Conservation (phyloP, 2,888 invertebrate genomes). For the Erebia palarica region DNA sequence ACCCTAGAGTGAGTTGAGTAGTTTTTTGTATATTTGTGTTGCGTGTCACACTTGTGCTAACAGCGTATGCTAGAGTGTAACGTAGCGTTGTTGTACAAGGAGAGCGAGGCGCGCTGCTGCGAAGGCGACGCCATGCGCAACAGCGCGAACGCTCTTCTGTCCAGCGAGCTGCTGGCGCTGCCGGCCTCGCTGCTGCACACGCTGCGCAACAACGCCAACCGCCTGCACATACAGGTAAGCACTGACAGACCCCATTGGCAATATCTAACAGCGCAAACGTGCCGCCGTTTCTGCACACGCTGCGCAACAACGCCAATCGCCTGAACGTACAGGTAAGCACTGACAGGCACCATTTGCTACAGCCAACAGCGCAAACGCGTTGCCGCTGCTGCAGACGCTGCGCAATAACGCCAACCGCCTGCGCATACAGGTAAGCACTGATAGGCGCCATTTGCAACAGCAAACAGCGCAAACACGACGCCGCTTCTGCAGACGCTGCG, state of each 20-base stretch:
- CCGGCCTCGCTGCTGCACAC: slow-evolving; percentile 76
- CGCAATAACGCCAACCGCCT: too few species aligned
- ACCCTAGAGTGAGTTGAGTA: neutral
- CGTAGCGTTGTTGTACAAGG: slow-evolving; percentile 34
- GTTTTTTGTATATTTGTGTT: slow-evolving; percentile 5
- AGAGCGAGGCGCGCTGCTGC: slow-evolving; percentile 43
- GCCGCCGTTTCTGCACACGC: too few species aligned
- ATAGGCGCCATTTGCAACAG: too few species aligned
- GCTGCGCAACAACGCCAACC: slow-evolving; percentile 61
- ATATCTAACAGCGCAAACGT: neutral
- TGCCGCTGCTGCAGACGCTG: too few species aligned
- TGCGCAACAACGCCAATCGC: too few species aligned
- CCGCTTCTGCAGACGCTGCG: too few species aligned
- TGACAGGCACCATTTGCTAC: too few species aligned
- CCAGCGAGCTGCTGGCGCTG: slow-evolving; percentile 85
- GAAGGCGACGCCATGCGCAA: slow-evolving; percentile 86
- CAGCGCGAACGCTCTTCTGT: slow-evolving; percentile 90
- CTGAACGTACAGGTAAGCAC: too few species aligned
- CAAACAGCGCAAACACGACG: too few species aligned
- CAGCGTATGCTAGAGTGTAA: slow-evolving; percentile 19
- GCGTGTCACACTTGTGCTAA: slow-evolving; percentile 21
- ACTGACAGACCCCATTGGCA: neutral
- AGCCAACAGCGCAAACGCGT: too few species aligned
- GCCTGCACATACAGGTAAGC: slow-evolving; percentile 68
- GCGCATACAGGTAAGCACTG: too few species aligned